Conservation (phyloP, 2,113 vertebrate species). For the Nothobranchius kuhntae region DNA sequence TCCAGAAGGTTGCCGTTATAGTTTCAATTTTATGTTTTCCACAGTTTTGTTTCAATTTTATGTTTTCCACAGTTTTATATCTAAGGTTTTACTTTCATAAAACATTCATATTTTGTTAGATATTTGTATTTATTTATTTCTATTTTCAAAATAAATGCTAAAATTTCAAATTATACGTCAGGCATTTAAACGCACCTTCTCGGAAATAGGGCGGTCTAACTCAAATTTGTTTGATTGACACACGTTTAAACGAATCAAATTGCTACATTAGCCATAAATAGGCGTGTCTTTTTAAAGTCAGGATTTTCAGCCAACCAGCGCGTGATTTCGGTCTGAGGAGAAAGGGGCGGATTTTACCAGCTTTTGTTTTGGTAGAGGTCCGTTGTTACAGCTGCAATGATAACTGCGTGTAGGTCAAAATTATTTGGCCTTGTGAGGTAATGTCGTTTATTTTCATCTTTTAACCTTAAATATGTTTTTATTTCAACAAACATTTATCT, state of each 20-base stretch:
- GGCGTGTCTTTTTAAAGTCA: constrained; percentile 7
- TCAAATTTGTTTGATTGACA: accelerated
- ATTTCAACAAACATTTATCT: accelerated
- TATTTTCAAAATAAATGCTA: background rate
- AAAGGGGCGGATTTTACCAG: background rate
- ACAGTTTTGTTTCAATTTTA: background rate
- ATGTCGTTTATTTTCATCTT: background rate
- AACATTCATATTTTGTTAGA: background rate
- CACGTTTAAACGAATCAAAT: constrained; percentile 30
- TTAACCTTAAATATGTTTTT: accelerated
- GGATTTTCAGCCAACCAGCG: constrained; percentile 44
- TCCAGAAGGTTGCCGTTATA: background rate
- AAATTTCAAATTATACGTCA: background rate
- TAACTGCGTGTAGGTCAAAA: constrained; percentile 58
- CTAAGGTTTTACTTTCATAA: background rate
- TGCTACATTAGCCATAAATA: accelerated
- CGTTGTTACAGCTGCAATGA: constrained; percentile 43
- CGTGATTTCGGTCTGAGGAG: background rate
- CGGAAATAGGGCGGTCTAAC: background rate
- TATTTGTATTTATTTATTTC: background rate
- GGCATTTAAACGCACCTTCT: background rate
- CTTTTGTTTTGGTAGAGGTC: constrained; percentile 73
- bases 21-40: background rate
- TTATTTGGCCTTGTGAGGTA: constrained; percentile 65
- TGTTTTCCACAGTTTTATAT: background rate